phyloP scores from a whole-genome alignment of 2,113 vertebrate genomes.

The Parus major region DNA sequence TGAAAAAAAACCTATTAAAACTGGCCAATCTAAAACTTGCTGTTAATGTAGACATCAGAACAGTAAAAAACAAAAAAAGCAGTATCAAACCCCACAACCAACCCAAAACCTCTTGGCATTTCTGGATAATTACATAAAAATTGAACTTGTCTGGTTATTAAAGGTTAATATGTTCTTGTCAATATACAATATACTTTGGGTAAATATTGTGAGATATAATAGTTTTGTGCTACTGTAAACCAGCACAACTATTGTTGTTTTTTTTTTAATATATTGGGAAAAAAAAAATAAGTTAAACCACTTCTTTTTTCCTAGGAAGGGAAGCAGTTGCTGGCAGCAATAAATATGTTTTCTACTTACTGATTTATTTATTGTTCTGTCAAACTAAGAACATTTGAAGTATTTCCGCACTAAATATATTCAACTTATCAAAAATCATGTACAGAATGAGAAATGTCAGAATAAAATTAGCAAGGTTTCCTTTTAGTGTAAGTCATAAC shows the following conservation, averaged over 20 bases:
- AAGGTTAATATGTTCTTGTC: constrained; percentile 21
- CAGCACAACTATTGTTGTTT: neutral
- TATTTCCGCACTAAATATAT: constrained; percentile 15
- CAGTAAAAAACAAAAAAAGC: neutral
- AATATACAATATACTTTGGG: neutral
- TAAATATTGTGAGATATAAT: neutral
- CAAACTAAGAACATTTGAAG: constrained; percentile 37
- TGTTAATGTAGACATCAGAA: neutral
- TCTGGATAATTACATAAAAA: constrained; percentile 22
- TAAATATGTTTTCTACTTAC: constrained; percentile 12
- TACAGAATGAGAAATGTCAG: constrained; percentile 12
- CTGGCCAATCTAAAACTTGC: neutral
- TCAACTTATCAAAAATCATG: constrained; percentile 15
- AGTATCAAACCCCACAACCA: neutral
- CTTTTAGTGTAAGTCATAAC: constrained; percentile 14
- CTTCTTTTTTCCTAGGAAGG: neutral
- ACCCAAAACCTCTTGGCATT: neutral
- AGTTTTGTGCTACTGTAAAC: neutral
- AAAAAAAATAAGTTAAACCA: neutral
- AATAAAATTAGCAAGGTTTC: constrained; percentile 38
- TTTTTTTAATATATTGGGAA: neutral
- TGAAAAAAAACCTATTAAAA: neutral
- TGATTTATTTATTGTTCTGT: constrained; percentile 44
- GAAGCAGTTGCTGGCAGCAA: neutral
- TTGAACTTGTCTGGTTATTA: constrained; percentile 4